Conservation (phyloP, 2,888 invertebrate species). For the Heliconius hortense region DNA sequence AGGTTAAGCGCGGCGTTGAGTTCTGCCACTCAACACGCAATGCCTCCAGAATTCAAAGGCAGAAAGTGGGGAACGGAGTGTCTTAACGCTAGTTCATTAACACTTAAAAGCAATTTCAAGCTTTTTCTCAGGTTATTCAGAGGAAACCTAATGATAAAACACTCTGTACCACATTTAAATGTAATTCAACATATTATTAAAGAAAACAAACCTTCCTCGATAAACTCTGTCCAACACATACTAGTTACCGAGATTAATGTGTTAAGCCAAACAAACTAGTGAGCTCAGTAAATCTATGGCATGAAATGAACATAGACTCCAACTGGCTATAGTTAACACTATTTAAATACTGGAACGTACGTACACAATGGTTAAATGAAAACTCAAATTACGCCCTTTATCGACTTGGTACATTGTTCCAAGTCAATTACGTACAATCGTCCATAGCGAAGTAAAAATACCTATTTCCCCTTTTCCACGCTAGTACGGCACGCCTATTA, state of each 20-base stretch:
- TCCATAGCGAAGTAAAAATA: constrained; percentile 44
- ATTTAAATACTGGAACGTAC: constrained; percentile 33
- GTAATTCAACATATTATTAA: not conserved
- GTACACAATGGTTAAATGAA: constrained; percentile 38
- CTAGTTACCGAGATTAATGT: no score
- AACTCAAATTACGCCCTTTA: constrained; percentile 47
- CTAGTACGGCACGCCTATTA: constrained; percentile 35
- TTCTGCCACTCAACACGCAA: no score
- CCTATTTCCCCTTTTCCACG: constrained; percentile 42
- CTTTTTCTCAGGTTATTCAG: not conserved
- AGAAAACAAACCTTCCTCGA: no score
- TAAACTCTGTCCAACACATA: no score
- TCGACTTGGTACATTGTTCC: constrained; percentile 48
- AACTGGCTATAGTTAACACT: constrained; percentile 22
- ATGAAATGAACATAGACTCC: not conserved
- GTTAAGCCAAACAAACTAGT: no score
- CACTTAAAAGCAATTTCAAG: not conserved
- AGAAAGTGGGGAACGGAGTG: no score
- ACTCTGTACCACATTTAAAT: not conserved
- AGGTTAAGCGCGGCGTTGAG: no score
- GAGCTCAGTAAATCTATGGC: no score
- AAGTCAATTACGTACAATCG: constrained; percentile 49
- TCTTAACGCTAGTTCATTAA: no score
- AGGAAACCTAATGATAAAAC: not conserved
- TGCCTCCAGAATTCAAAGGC: no score